phyloP scores from a whole-genome alignment of 2,888 invertebrate species.

The Napeogenes inachia region DNA sequence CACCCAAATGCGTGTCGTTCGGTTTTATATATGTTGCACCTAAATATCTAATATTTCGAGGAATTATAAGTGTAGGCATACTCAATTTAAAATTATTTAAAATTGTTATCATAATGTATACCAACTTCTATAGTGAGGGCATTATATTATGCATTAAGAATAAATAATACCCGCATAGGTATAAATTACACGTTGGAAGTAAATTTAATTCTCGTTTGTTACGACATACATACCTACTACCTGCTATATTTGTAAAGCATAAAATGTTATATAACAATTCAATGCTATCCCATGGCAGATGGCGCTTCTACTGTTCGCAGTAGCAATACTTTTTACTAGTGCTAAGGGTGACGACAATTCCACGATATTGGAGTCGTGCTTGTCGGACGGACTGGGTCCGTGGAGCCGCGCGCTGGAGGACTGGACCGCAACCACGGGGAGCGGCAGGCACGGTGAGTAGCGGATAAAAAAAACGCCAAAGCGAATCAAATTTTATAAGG shows the following conservation, averaged over 20 bases:
- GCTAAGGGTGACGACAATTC: slow-evolving; percentile 37
- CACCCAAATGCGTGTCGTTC: too few species aligned
- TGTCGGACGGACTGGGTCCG: slow-evolving; percentile 54
- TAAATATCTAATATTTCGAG: too few species aligned
- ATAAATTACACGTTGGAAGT: too few species aligned
- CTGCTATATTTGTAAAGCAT: not conserved
- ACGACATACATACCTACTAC: too few species aligned
- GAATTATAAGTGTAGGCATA: too few species aligned
- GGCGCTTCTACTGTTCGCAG: slow-evolving; percentile 17
- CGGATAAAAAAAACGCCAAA: not conserved
- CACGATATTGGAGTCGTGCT: slow-evolving; percentile 31
- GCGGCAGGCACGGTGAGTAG: slow-evolving; percentile 52
- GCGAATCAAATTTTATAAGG: too few species aligned
- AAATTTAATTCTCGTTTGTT: too few species aligned
- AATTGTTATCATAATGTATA: not conserved
- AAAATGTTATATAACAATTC: not conserved
- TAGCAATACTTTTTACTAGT: slow-evolving; percentile 26
- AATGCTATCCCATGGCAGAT: slow-evolving; percentile 17
- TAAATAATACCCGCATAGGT: not conserved
- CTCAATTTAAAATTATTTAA: too few species aligned
- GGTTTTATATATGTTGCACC: too few species aligned
- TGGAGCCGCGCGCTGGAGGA: slow-evolving; percentile 81
- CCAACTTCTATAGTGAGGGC: not conserved
- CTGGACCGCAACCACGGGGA: slow-evolving; percentile 73
- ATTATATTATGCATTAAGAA: not conserved